Evolutionary conservation across 2,888 invertebrate species (phyloP).

Genomic region (Allygus modestus): DNA sequence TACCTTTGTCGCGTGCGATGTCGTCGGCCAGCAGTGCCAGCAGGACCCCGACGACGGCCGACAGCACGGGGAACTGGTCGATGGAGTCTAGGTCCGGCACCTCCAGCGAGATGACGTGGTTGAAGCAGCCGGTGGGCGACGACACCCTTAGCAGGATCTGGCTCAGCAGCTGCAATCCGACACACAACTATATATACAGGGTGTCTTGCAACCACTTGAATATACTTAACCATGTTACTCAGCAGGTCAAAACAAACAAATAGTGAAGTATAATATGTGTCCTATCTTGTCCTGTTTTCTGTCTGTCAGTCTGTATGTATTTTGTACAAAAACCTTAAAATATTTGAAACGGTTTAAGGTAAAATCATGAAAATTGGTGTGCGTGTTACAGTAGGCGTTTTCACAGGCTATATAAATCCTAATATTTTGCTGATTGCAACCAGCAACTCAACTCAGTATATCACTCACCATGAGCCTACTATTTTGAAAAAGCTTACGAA

Average conservation of each 20-base stretch:
- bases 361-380: too few species aligned
- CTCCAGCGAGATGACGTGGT: conserved; percentile 80
- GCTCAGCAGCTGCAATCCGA: conserved; percentile 80
- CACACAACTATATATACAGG: conserved; percentile 50
- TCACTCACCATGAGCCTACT: not conserved
- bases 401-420: conserved; percentile 34
- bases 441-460: not conserved
- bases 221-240: too few species aligned
- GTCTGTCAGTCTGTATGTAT: too few species aligned
- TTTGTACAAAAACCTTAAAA: too few species aligned
- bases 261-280: too few species aligned
- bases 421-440: conserved; percentile 61
- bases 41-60: conserved; percentile 82
- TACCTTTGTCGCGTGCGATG: not conserved
- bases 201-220: too few species aligned
- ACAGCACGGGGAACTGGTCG: conserved; percentile 82
- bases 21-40: conserved; percentile 78
- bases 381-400: too few species aligned
- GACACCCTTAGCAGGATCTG: conserved; percentile 89
- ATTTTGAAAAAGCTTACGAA: too few species aligned
- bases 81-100: conserved; percentile 82
- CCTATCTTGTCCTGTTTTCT: too few species aligned
- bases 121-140: conserved; percentile 83
- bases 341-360: too few species aligned
- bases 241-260: too few species aligned